A percentile compares a stretch with the other conserved stretches of the same genome.
phyloP scores from a whole-genome alignment of 2,113 vertebrate species.

The Calypte anna region DNA sequence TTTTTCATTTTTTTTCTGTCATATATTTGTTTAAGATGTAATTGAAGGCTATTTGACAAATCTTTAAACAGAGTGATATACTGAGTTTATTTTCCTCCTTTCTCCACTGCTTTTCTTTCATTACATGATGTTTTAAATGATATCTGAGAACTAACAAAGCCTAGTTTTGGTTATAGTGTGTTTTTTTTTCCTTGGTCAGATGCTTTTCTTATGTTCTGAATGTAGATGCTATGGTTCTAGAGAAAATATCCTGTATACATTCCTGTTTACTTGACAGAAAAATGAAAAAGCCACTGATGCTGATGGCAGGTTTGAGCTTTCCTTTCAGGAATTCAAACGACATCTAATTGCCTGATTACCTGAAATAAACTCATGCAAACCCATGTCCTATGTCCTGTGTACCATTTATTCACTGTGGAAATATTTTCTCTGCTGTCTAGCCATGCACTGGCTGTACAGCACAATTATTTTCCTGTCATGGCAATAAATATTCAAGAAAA shows the following conservation, averaged over 20 bases:
- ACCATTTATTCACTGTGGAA: not conserved
- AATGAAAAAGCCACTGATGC: not conserved
- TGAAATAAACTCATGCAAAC: constrained; percentile 8
- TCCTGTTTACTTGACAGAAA: not conserved
- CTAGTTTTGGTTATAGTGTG: not conserved
- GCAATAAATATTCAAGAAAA: constrained; percentile 26
- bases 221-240: not conserved
- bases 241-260: not conserved
- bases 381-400: not conserved
- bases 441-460: not conserved
- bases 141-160: not conserved
- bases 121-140: not conserved
- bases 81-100: not conserved
- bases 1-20: not conserved
- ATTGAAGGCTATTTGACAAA: not conserved
- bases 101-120: not conserved
- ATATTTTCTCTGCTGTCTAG: constrained; percentile 27
- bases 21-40: not conserved
- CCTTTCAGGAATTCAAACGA: constrained; percentile 24
- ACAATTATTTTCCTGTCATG: not conserved
- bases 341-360: not conserved
- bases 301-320: constrained; percentile 1
- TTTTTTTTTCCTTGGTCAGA: not conserved
- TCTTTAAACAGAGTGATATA: not conserved
- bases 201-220: not conserved